Evolutionary conservation across 2,888 invertebrate species (phyloP).

Genomic region (Dynastes hyllus): DNA sequence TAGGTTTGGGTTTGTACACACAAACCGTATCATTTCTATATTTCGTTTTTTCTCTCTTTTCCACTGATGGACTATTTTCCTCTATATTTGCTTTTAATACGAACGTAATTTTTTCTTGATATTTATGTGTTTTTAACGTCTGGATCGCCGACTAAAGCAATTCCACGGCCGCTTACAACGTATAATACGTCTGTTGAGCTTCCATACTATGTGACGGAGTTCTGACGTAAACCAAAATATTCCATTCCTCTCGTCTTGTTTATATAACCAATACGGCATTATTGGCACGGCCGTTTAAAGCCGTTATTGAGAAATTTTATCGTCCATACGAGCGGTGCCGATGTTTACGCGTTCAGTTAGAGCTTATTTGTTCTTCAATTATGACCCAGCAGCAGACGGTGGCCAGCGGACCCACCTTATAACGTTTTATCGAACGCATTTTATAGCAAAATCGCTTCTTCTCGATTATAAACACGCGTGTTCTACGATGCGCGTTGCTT

Average conservation of each 20-base stretch:
- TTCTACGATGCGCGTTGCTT: background rate
- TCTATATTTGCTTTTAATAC: conserved; percentile 27
- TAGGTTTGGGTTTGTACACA: too few species aligned
- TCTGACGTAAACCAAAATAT: conserved; percentile 45
- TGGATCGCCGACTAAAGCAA: background rate
- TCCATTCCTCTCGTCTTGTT: conserved; percentile 34
- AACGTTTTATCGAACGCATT: conserved; percentile 2
- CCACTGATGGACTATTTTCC: background rate
- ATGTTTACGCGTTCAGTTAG: conserved; percentile 41
- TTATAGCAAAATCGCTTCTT: background rate
- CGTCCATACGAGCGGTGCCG: conserved; percentile 2
- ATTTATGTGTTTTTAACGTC: conserved; percentile 1
- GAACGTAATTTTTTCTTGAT: conserved; percentile 3
- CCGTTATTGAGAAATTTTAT: conserved; percentile 47
- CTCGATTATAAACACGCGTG: background rate
- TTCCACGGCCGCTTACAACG: background rate
- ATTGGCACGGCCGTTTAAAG: conserved; percentile 35
- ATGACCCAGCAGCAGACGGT: conserved; percentile 34
- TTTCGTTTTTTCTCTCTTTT: too few species aligned
- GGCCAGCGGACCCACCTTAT: conserved; percentile 6
- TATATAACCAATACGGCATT: conserved; percentile 40
- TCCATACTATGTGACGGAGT: background rate
- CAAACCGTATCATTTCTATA: too few species aligned
- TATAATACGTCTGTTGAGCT: background rate
- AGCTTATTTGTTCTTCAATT: conserved; percentile 44